phyloP scores from a whole-genome alignment of 2,797 vertebrate species.

The Coccyzus lansbergi region DNA sequence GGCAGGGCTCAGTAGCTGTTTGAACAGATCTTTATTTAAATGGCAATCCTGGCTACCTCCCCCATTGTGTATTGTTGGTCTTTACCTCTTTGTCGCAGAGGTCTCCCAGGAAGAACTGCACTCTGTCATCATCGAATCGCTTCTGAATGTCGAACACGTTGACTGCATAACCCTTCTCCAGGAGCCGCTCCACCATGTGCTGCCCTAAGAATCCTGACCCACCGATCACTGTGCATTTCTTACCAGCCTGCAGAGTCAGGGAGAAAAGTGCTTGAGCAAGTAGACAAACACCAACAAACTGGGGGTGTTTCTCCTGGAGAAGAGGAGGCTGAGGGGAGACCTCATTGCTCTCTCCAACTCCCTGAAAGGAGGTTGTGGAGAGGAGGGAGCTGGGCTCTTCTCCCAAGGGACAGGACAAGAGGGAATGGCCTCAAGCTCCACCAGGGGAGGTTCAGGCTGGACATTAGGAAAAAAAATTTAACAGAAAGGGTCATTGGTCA shows the following conservation, averaged over 20 bases:
- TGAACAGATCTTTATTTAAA: accelerated
- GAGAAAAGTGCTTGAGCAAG: neutral
- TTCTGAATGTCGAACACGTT: constrained; percentile 91
- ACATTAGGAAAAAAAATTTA: too few relatives aligned
- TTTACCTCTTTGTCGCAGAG: constrained; percentile 89
- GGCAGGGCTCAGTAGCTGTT: neutral
- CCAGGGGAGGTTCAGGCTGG: too few relatives aligned
- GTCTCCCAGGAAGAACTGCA: constrained; percentile 90
- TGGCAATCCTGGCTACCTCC: neutral
- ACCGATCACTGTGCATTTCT: constrained; percentile 90
- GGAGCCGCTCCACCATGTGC: constrained; percentile 90
- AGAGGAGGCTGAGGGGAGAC: too few relatives aligned
- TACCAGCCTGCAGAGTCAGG: constrained; percentile 78
- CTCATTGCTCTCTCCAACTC: too few relatives aligned
- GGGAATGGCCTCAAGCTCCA: too few relatives aligned
- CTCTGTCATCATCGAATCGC: constrained; percentile 82
- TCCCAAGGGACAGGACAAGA: too few relatives aligned
- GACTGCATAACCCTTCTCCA: constrained; percentile 87
- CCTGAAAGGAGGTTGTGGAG: too few relatives aligned
- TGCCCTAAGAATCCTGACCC: constrained; percentile 94
- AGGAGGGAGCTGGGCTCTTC: too few relatives aligned
- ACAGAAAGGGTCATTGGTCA: too few relatives aligned
- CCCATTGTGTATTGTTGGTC: neutral
- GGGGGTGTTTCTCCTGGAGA: too few relatives aligned
- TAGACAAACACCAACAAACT: neutral